Evolutionary conservation across 2,113 vertebrate species (phyloP), one percentile per base, ranked within the genome.

Genomic region (Tautogolabrus adspersus): DNA sequence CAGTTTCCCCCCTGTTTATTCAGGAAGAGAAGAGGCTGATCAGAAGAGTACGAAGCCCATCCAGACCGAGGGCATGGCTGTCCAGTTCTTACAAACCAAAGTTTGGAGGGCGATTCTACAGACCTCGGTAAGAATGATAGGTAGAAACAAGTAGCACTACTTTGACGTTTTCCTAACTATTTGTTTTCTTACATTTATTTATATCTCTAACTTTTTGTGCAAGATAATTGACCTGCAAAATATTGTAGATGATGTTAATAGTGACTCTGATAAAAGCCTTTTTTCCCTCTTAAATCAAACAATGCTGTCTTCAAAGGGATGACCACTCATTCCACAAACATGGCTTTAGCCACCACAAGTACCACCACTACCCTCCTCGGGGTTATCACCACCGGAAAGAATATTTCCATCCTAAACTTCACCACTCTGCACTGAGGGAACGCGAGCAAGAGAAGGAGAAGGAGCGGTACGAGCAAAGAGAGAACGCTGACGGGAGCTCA

Each of bases 11-110:
- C 10, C 1, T 47, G 16, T 77, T 5, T 0, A 60, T 79, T 70
- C 60, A 93, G 93, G 79, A 79, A 11, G 66, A 79, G 9, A 82
- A 66, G 66, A 81, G 73, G 38, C 75, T 81, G 2, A 76, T 92
- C 72, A 88, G 90, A 59, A 84, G 91, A 81, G 80, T 82, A 23
- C 55, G 54, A 42, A 92, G 90, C 65, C 89, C 89, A 2, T 77
- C 90, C 38, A 77, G 82, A 16, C 70, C 79, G 0, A 75, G 81
- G 40, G 80, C 76, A 0, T 77, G 88, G 88, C 1, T 47, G 49
- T 57, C 78, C 22, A 8, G 1, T 16, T 81, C 82, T 13, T 82
- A 77, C 82, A 89, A 86, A 66, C 82, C 85, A 1, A 90, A 89
- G 82, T 66, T 79, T 69, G 79, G 40, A 7, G 87, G 75, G 0